A percentile compares a stretch with the other conserved stretches of the same genome.
phyloP scores from a whole-genome alignment of 2,888 invertebrate genomes.

The Polyploca ridens region DNA sequence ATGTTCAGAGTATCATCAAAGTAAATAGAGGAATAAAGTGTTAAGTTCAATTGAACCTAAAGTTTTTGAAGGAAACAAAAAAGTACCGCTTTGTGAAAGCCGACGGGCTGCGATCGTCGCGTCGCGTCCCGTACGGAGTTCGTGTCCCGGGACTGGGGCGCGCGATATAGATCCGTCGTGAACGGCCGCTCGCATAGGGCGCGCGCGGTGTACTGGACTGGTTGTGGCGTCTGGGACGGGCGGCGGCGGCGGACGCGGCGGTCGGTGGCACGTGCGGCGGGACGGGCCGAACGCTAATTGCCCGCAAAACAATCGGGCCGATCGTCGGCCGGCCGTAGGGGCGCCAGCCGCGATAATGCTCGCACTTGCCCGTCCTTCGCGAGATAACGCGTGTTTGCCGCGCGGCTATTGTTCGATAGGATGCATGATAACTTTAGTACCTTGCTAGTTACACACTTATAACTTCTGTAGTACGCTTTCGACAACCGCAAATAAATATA shows the following conservation, averaged over 20 bases:
- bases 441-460: background rate
- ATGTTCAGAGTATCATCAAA: background rate
- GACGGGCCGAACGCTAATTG: constrained; percentile 72
- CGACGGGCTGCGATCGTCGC: constrained; percentile 23
- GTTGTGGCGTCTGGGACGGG: constrained; percentile 36
- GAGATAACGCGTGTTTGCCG: constrained; percentile 43
- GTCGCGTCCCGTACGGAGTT: constrained; percentile 51
- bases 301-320: constrained; percentile 81
- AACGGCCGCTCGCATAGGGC: constrained; percentile 75
- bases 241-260: constrained; percentile 18
- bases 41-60: background rate
- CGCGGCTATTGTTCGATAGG: constrained; percentile 44
- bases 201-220: constrained; percentile 76
- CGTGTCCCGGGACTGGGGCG: constrained; percentile 28
- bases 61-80: constrained; percentile 25
- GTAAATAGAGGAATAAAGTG: background rate
- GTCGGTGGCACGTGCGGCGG: constrained; percentile 66
- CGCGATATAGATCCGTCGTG: constrained; percentile 36
- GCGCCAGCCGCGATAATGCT: constrained; percentile 43
- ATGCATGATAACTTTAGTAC: background rate
- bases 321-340: constrained; percentile 49
- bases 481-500: too few species aligned
- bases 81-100: constrained; percentile 24
- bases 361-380: constrained; percentile 57
- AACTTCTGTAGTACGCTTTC: too few species aligned